A percentile compares a stretch with the other conserved stretches of the same genome.
Conservation (phyloP, 35 echinoderm and acorn worm genomes). For the Heliocidaris tuberculata region DNA sequence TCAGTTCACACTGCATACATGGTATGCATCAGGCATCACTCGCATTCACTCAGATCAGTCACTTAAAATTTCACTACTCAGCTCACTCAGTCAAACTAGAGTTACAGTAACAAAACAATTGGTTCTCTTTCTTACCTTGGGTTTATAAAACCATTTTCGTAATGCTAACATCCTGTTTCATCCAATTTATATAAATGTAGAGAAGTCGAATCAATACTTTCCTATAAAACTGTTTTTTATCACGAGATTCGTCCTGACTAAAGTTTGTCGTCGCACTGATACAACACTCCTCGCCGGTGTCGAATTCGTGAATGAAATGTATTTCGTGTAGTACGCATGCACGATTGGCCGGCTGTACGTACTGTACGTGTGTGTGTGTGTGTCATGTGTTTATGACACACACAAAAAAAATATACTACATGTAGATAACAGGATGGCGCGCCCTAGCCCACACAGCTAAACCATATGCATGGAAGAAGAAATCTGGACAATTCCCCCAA, state of each 20-base stretch:
- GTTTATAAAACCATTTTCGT: constrained; percentile 77
- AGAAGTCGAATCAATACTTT: neutral
- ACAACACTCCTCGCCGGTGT: neutral
- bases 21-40: neutral
- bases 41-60: neutral
- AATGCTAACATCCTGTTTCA: constrained; percentile 62
- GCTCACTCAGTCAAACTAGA: neutral
- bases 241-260: neutral
- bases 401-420: too few relatives aligned
- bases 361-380: too few relatives aligned
- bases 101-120: neutral
- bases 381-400: too few relatives aligned
- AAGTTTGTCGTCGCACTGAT: neutral
- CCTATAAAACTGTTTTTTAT: too few relatives aligned
- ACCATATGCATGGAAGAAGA: neutral
- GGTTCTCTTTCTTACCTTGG: constrained; percentile 57
- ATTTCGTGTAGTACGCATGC: neutral
- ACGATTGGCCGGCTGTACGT: too few relatives aligned
- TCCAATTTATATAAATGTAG: neutral
- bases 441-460: too few relatives aligned
- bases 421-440: too few relatives aligned
- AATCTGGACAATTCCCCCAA: neutral
- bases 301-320: neutral
- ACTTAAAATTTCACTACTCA: neutral
- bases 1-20: neutral